Evolutionary conservation across 2,113 vertebrate genomes (phyloP).

Genomic region (Ciconia stormi): DNA sequence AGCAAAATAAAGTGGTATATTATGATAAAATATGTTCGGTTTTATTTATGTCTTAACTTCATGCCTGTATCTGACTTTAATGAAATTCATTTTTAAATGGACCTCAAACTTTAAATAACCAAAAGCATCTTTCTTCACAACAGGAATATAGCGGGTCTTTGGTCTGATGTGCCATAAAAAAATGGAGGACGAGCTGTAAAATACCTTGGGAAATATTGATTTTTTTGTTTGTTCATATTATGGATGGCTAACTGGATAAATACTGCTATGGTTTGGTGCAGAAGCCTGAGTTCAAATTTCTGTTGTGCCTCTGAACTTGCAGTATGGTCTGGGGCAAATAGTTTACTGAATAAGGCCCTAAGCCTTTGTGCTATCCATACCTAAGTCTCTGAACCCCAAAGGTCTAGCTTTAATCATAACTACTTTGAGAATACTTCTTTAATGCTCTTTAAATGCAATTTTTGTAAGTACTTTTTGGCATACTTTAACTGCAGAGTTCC

Average conservation of each 20-base stretch:
- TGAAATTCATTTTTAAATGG: neutral
- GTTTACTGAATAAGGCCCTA: neutral
- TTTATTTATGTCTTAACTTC: neutral
- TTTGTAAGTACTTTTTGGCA: neutral
- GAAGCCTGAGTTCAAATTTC: neutral
- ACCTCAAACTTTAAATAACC: conserved; percentile 9
- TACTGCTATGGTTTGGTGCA: neutral
- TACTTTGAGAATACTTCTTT: neutral
- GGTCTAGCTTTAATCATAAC: neutral
- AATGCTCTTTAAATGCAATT: conserved; percentile 1
- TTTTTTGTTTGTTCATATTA: neutral
- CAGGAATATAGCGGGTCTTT: neutral
- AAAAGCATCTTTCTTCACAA: neutral
- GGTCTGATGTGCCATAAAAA: neutral
- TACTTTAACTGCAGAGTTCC: neutral
- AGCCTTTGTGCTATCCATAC: neutral
- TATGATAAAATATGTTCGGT: neutral
- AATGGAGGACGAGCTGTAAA: neutral
- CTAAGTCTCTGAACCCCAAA: neutral
- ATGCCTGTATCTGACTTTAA: neutral
- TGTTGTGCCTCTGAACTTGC: neutral
- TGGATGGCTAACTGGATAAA: neutral
- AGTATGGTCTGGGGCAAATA: neutral
- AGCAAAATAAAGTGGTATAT: neutral
- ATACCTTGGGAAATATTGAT: neutral